Evolutionary conservation across 53 echinoderm and acorn worm species (phyloP).

Genomic region (Crossaster papposus): DNA sequence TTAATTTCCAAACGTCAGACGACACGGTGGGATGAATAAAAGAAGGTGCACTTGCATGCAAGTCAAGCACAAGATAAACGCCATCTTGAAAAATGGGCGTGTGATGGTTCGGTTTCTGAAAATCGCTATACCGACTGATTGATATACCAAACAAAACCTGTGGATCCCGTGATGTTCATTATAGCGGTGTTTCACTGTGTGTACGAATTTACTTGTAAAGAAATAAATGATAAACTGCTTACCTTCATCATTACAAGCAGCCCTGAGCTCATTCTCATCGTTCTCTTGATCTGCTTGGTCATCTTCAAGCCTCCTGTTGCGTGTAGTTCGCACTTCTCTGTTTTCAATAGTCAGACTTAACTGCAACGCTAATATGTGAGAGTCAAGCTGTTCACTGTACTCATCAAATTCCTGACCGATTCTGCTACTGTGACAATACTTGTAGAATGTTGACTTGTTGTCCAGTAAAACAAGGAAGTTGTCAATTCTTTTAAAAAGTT

Average conservation of each 20-base stretch:
- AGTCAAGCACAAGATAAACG: too few relatives aligned
- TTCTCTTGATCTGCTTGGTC: neutral
- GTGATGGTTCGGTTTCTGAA: too few relatives aligned
- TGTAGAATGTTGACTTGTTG: neutral
- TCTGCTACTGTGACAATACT: neutral
- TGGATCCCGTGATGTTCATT: too few relatives aligned
- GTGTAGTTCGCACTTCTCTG: neutral
- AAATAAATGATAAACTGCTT: neutral
- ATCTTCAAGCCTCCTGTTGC: neutral
- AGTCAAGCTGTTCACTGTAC: constrained; percentile 1
- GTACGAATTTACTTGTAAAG: neutral
- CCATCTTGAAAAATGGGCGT: too few relatives aligned
- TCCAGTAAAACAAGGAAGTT: constrained; percentile 8
- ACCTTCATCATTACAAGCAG: neutral
- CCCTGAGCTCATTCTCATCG: neutral
- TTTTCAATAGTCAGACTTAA: neutral
- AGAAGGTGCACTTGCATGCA: too few relatives aligned
- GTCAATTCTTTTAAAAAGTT: neutral
- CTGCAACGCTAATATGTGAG: neutral
- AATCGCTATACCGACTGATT: too few relatives aligned
- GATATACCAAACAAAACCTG: too few relatives aligned
- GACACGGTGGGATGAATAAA: too few relatives aligned
- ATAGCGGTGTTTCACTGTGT: too few relatives aligned
- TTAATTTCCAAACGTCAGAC: too few relatives aligned
- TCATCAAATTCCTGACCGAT: constrained; percentile 28